Evolutionary conservation across 2,113 vertebrate genomes (phyloP), one percentile per base, ranked within the genome.

Genomic region (Fregata magnificens): DNA sequence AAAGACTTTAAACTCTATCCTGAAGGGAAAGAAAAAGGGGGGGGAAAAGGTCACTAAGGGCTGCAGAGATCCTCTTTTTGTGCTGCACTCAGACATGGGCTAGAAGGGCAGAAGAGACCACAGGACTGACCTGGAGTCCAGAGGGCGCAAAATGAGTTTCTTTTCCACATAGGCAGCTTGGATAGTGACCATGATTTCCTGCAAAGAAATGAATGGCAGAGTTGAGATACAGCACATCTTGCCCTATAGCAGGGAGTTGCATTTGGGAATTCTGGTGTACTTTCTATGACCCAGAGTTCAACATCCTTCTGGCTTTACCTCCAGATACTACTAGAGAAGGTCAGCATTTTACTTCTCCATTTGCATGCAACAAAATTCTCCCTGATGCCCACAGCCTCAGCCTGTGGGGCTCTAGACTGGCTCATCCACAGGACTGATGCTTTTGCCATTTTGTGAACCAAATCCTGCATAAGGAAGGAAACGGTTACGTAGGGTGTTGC

Each of bases 161-260:
- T 99, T 99, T 42, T 98, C 96, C 9, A 59, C 95, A 25, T 99
- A 99, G 47, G 97, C 98, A 38, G 98, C 98, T 56, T 93, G 97
- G 80, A 99, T 25, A 5, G 96, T 91, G 52, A 96, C 85, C 0
- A 11, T 89, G 80, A 92, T 47, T 47, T 97, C 97, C 98, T 97
- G 77, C 59, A 81, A 19, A 59, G 63, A 85, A 83, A 85, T 12
- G 44, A 84, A 31, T 2, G 13, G 49, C 22, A 38, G 45, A 11
- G 31, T 4, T 84, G 32, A 89, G 52, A 18, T 5, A 3, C 5
- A 50, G 50, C 10, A 62, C 34, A 15, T 17, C 34, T 87, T 50
- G 36, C 63, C n/a, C 85, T 22, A 6, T 1, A 76, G n/a, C 38
- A 74, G 32, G 20, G 59, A 53, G 5, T 4, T 72, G 14, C 47